Conservation (phyloP, 2,113 vertebrate species). For the Genyomyrus donnyi region DNA sequence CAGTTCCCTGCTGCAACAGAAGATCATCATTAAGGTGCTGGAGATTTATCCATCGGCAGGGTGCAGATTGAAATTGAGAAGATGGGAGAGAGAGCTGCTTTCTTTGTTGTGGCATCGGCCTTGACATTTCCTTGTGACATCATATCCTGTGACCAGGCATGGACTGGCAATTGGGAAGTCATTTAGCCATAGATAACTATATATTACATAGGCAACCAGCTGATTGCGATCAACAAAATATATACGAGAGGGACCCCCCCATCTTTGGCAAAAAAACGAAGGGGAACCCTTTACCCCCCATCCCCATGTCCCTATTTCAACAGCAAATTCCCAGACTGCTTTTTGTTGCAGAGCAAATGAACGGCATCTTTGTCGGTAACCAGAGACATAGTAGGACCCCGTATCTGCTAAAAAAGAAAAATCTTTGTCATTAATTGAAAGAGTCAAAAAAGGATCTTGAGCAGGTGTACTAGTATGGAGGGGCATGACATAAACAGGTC, state of each 20-base stretch:
- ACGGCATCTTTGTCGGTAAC: not conserved
- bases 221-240: too few relatives aligned
- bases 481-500: not conserved
- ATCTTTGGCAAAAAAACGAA: too few relatives aligned
- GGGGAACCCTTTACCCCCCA: too few relatives aligned
- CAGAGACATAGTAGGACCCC: not conserved
- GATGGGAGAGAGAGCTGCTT: not conserved
- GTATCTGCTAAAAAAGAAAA: not conserved
- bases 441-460: not conserved
- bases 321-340: too few relatives aligned
- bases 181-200: too few relatives aligned
- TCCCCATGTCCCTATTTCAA: too few relatives aligned
- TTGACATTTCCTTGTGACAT: not conserved
- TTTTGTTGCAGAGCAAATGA: not conserved
- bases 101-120: not conserved
- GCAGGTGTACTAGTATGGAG: not conserved
- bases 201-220: too few relatives aligned
- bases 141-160: not conserved
- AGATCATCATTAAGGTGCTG: not conserved
- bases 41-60: not conserved
- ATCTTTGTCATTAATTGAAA: not conserved
- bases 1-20: not conserved
- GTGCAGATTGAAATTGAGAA: not conserved
- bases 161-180: too few relatives aligned
- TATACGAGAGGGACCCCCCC: too few relatives aligned